phyloP scores from a whole-genome alignment of 2,113 vertebrate genomes.

The Mohoua ochrocephala region DNA sequence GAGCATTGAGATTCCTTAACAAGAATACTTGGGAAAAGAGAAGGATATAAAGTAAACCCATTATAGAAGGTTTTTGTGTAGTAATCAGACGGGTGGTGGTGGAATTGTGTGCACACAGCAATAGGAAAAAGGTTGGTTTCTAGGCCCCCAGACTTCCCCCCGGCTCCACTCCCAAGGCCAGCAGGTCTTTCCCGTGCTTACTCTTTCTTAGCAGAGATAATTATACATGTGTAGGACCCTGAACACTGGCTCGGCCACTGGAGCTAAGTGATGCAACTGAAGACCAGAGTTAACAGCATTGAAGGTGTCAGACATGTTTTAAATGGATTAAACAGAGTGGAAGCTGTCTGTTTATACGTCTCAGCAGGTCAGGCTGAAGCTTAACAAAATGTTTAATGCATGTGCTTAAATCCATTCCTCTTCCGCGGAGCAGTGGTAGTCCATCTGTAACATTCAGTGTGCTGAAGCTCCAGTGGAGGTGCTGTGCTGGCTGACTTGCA shows the following conservation, averaged over 20 bases:
- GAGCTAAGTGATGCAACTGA: not conserved
- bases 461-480: not conserved
- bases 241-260: not conserved
- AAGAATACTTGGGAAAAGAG: not conserved
- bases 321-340: not conserved
- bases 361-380: not conserved
- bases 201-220: not conserved
- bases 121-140: not conserved
- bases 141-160: not conserved
- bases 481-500: not conserved
- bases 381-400: not conserved
- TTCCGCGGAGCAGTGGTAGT: not conserved
- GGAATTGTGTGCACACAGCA: not conserved
- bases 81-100: not conserved
- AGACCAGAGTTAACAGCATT: not conserved
- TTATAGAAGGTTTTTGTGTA: not conserved
- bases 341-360: not conserved
- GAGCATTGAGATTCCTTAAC: not conserved
- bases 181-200: not conserved
- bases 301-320: not conserved
- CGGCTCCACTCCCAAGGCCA: not conserved
- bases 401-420: not conserved
- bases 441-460: not conserved
- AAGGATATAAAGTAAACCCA: not conserved
- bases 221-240: not conserved